Percentiles rank a stretch among this genome's conserved stretches.
Evolutionary conservation across 2,888 invertebrate genomes (phyloP).

Genomic region (Campopleginae sp.): DNA sequence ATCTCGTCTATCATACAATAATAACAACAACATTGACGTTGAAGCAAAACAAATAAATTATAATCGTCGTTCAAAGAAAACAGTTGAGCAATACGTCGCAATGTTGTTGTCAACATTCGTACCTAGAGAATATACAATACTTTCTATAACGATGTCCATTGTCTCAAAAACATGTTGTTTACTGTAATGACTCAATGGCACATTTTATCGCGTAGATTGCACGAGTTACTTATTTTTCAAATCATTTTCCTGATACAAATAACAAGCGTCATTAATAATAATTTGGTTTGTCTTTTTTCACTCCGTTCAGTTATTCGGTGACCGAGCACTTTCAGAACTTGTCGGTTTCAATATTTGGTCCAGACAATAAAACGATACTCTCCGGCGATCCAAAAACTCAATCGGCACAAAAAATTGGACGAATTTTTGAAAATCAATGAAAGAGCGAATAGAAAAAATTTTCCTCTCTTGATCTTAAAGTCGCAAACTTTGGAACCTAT

Average conservation of each 20-base stretch:
- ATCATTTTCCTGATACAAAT: background rate
- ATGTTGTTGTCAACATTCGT: conserved; percentile 5
- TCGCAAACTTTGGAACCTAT: too few species aligned
- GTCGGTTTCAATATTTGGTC: background rate
- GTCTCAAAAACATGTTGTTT: background rate
- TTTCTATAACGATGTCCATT: background rate
- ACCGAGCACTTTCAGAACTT: background rate
- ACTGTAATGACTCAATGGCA: background rate
- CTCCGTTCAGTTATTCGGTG: background rate
- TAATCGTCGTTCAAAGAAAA: background rate
- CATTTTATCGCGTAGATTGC: background rate
- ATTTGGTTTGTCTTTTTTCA: background rate
- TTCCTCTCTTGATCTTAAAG: too few species aligned
- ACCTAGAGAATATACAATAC: background rate
- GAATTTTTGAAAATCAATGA: too few species aligned
- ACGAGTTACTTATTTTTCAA: background rate
- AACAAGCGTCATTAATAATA: background rate
- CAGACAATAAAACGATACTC: too few species aligned
- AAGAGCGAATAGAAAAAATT: too few species aligned
- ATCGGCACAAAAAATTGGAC: too few species aligned
- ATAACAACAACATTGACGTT: background rate
- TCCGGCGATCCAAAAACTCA: too few species aligned
- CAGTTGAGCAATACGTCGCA: conserved; percentile 3
- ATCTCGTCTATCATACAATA: background rate
- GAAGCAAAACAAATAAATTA: background rate